These are phyloP conservation scores for Cordilura impudica DNA, from an alignment of 2,888 invertebrate species.

Conservation along the genomic window DNA sequence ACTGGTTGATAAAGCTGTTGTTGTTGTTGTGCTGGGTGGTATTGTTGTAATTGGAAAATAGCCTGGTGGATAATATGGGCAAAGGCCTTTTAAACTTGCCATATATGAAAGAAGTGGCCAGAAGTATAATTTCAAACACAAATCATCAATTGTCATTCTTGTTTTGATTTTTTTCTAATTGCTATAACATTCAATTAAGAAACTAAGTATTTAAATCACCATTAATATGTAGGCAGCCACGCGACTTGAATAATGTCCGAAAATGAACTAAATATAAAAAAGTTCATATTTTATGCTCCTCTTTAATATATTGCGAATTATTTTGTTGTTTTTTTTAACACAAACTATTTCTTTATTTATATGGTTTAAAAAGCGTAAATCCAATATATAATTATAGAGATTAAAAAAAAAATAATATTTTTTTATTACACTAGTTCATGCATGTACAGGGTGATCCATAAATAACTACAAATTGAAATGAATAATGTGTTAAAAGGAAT, in stretches of 20 bases:
- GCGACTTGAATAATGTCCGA: not conserved
- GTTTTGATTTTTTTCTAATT: not conserved
- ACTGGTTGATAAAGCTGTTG: slow-evolving; percentile 69
- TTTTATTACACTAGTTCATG: not conserved
- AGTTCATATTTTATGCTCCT: not conserved
- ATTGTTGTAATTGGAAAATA: slow-evolving; percentile 72
- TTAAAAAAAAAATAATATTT: not conserved
- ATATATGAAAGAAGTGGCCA: slow-evolving; percentile 76
- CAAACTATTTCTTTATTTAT: slow-evolving; percentile 1
- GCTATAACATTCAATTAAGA: not conserved
- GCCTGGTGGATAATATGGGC: slow-evolving; percentile 70
- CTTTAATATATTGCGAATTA: not conserved
- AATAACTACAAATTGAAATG: not conserved
- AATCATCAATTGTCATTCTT: slow-evolving; percentile 67
- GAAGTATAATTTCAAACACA: slow-evolving; percentile 75
- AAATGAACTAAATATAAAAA: not conserved
- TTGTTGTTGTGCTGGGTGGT: slow-evolving; percentile 68
- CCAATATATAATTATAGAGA: slow-evolving; percentile 4
- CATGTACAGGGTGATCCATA: not conserved
- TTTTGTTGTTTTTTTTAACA: slow-evolving; percentile 1
- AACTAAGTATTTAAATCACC: not conserved
- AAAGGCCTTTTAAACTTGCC: slow-evolving; percentile 76
- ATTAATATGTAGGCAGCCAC: not conserved
- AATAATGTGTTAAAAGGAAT: not conserved
- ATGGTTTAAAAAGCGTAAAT: slow-evolving; percentile 33